These are phyloP conservation scores for Noctua pronuba DNA, from an alignment of 2,888 invertebrate genomes.

Conservation along the genomic window DNA sequence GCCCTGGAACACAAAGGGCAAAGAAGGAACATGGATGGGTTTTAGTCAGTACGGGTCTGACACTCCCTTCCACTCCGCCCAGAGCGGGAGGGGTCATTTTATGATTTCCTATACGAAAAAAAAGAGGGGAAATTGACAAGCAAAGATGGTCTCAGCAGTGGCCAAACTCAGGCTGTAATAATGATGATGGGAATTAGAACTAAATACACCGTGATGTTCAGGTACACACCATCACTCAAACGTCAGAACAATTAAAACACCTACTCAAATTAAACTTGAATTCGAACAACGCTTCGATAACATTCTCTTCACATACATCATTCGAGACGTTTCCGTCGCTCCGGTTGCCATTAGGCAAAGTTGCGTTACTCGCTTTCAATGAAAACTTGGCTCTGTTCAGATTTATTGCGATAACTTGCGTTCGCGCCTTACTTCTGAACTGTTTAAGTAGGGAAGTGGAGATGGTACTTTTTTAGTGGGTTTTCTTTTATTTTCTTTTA, in stretches of 20 bases:
- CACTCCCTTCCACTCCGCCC: too few relatives aligned
- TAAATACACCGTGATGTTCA: neutral
- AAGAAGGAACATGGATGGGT: too few relatives aligned
- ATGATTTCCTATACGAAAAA: too few relatives aligned
- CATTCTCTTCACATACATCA: slow-evolving; percentile 67
- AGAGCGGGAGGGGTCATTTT: too few relatives aligned
- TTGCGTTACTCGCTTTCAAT: slow-evolving; percentile 76
- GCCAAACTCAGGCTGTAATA: too few relatives aligned
- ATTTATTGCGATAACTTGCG: slow-evolving; percentile 76
- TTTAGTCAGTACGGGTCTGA: too few relatives aligned
- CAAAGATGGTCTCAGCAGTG: too few relatives aligned
- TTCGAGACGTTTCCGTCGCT: slow-evolving; percentile 72
- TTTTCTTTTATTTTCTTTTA: slow-evolving; percentile 4
- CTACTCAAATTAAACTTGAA: slow-evolving; percentile 46
- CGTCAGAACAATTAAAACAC: slow-evolving; percentile 46
- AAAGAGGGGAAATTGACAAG: too few relatives aligned
- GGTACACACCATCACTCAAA: slow-evolving; percentile 18
- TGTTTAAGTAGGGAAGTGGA: slow-evolving; percentile 33
- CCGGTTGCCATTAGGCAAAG: slow-evolving; percentile 75
- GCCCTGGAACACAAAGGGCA: too few relatives aligned
- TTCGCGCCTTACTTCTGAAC: slow-evolving; percentile 65
- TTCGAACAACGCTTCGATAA: slow-evolving; percentile 40
- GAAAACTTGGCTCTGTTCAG: slow-evolving; percentile 76
- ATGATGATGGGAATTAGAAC: too few relatives aligned
- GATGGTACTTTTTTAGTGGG: slow-evolving; percentile 37